Conservation (phyloP, 2,888 invertebrate species). For the Anodontia alba region DNA sequence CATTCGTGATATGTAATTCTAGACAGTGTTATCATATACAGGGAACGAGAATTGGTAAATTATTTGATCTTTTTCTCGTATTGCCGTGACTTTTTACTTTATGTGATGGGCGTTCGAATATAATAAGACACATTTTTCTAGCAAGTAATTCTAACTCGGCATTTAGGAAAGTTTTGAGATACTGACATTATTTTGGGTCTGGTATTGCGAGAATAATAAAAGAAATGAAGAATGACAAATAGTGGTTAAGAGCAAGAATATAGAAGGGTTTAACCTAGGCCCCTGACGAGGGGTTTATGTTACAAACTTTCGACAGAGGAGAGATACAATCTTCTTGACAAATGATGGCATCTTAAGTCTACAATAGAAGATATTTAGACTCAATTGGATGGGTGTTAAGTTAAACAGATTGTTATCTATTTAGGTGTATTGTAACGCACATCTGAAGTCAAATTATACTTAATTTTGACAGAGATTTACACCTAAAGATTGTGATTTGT, state of each 20-base stretch:
- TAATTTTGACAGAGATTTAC: conserved; percentile 26
- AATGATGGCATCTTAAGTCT: conserved; percentile 45
- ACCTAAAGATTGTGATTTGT: conserved; percentile 18
- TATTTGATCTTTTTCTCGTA: neutral
- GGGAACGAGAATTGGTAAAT: neutral
- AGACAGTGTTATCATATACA: neutral
- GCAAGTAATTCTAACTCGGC: conserved; percentile 5
- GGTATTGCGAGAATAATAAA: conserved; percentile 1
- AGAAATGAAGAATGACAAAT: conserved; percentile 16
- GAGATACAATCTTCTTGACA: conserved; percentile 42
- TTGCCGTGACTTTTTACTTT: conserved; percentile 10
- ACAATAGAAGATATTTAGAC: conserved; percentile 47
- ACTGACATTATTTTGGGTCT: neutral
- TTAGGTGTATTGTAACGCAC: conserved; percentile 17
- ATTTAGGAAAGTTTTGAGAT: conserved; percentile 1
- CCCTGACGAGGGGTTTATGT: conserved; percentile 15
- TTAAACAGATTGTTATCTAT: conserved; percentile 11
- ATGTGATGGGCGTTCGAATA: neutral
- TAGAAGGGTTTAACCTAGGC: conserved; percentile 13
- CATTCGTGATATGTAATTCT: conserved; percentile 13
- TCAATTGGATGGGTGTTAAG: conserved; percentile 41
- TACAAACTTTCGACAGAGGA: conserved; percentile 15
- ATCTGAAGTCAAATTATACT: conserved; percentile 25
- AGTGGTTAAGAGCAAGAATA: conserved; percentile 14
- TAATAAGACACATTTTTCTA: conserved; percentile 9